Evolutionary conservation across 2,113 vertebrate genomes (phyloP).

Genomic region (Girardinichthys multiradiatus): DNA sequence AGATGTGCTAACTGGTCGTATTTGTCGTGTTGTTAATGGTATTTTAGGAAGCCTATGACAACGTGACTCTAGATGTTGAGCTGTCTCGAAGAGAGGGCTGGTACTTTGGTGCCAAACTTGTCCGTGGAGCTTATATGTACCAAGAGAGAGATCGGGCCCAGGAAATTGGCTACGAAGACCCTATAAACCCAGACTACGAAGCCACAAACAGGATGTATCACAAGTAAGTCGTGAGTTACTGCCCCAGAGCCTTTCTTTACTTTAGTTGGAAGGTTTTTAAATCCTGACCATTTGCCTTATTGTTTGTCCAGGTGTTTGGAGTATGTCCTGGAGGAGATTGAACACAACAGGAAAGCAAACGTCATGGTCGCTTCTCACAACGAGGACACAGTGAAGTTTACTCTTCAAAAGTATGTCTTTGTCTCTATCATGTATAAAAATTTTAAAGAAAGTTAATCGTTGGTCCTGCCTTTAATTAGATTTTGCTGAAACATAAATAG

Average conservation of each 20-base stretch:
- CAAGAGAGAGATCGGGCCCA: slow-evolving; percentile 88
- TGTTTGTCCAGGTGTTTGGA: slow-evolving; percentile 86
- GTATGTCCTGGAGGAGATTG: slow-evolving; percentile 90
- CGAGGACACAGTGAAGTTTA: slow-evolving; percentile 88
- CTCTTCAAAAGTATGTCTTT: slow-evolving; percentile 82
- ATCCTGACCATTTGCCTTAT: slow-evolving; percentile 3
- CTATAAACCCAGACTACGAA: slow-evolving; percentile 90
- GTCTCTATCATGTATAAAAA: background rate
- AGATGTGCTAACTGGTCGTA: too few relatives aligned
- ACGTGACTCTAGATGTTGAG: slow-evolving; percentile 87
- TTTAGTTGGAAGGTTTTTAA: background rate
- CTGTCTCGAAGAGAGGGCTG: slow-evolving; percentile 88
- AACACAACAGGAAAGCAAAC: slow-evolving; percentile 76
- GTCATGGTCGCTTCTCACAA: slow-evolving; percentile 97
- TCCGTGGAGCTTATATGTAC: slow-evolving; percentile 94
- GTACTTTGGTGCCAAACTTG: slow-evolving; percentile 92
- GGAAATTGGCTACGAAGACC: slow-evolving; percentile 90
- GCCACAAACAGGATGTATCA: slow-evolving; percentile 91
- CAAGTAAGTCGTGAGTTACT: slow-evolving; percentile 50
- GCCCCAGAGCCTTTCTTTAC: background rate
- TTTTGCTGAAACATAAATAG: slow-evolving; percentile 16
- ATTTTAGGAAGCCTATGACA: slow-evolving; percentile 89
- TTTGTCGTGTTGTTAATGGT: too few relatives aligned
- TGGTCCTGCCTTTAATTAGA: background rate
- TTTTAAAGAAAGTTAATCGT: background rate